Evolutionary conservation across 2,113 vertebrate species (phyloP).

Genomic region (Candoia aspera): DNA sequence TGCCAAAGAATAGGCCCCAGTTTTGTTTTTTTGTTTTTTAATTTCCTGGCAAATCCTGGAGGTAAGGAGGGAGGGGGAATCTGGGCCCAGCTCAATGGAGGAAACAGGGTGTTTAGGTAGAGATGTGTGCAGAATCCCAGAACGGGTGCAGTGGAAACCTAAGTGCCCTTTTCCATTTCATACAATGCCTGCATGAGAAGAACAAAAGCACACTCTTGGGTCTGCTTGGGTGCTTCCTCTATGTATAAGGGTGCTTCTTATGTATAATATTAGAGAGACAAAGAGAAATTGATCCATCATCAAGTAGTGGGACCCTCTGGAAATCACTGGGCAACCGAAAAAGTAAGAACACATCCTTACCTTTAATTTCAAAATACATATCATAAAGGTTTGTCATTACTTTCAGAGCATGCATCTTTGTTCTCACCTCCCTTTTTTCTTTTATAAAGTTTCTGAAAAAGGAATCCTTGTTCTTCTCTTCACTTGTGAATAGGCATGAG

Average conservation of each 20-base stretch:
- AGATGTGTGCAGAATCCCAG: background rate
- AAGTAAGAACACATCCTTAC: background rate
- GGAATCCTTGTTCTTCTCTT: background rate
- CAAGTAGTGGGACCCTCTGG: too few relatives aligned
- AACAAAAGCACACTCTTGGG: background rate
- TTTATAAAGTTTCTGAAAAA: background rate
- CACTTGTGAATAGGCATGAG: background rate
- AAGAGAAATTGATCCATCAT: background rate
- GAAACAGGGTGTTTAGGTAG: background rate
- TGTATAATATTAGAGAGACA: too few relatives aligned
- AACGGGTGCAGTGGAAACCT: background rate
- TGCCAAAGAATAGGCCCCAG: background rate
- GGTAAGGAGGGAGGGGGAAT: background rate
- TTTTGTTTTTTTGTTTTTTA: background rate
- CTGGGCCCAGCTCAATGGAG: background rate
- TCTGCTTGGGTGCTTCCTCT: background rate
- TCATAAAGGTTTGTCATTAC: background rate
- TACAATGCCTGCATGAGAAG: background rate
- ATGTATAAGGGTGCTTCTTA: background rate
- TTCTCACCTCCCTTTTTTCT: background rate
- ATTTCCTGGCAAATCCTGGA: background rate
- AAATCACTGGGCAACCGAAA: background rate
- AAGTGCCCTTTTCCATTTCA: background rate
- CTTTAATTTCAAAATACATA: background rate
- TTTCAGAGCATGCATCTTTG: background rate